These are phyloP conservation scores for Rosalia funebris DNA, from an alignment of 2,888 invertebrate species.

Conservation along the genomic window DNA sequence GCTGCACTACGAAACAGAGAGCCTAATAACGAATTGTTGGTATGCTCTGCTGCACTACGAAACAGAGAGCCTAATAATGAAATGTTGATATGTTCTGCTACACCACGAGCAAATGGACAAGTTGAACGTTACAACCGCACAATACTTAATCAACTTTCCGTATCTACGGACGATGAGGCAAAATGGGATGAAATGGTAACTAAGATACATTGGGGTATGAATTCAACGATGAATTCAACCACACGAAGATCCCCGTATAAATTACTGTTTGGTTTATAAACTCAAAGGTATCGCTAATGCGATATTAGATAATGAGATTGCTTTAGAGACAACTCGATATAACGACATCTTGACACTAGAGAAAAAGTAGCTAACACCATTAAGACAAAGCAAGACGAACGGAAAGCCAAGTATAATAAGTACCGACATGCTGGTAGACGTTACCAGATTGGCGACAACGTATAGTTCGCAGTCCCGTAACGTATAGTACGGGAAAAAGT, in stretches of 20 bases:
- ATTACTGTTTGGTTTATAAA: neutral
- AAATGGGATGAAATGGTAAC: neutral
- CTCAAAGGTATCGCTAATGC: neutral
- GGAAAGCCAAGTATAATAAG: too few relatives aligned
- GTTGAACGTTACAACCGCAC: neutral
- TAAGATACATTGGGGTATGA: neutral
- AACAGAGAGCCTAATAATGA: constrained; percentile 25
- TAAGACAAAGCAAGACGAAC: too few relatives aligned
- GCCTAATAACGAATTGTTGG: constrained; percentile 34
- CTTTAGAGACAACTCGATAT: too few relatives aligned
- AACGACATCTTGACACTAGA: too few relatives aligned
- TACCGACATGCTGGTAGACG: too few relatives aligned
- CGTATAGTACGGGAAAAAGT: too few relatives aligned
- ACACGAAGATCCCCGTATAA: neutral
- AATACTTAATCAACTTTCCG: neutral
- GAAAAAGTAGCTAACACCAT: too few relatives aligned
- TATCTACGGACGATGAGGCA: neutral
- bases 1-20: constrained; percentile 32
- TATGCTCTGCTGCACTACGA: constrained; percentile 29
- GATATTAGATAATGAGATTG: neutral
- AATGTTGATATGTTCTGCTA: constrained; percentile 35
- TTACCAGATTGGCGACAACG: too few relatives aligned
- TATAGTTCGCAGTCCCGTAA: too few relatives aligned
- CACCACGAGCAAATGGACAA: neutral
- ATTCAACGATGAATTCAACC: neutral